phyloP scores from a whole-genome alignment of 2,113 vertebrate species.

The Hydropotes inermis region DNA sequence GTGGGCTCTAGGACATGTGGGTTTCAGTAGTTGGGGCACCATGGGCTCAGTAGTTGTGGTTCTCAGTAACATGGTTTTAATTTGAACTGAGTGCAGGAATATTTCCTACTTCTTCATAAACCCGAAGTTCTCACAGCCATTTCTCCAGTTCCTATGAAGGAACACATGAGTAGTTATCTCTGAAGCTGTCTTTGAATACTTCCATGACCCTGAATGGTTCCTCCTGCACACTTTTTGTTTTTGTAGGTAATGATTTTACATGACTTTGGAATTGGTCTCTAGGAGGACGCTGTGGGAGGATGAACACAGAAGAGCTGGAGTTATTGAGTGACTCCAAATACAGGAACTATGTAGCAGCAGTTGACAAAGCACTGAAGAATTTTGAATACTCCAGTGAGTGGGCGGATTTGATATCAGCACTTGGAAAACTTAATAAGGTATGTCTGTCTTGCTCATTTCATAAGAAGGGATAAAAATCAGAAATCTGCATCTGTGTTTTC shows the following conservation, averaged over 20 bases:
- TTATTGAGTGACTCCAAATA: constrained; percentile 98
- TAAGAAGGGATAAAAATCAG: background rate
- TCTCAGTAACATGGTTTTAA: constrained; percentile 36
- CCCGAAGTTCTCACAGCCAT: background rate
- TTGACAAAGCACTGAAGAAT: constrained; percentile 99
- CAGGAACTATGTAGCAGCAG: constrained; percentile 97
- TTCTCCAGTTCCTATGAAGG: background rate
- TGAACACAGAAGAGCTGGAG: constrained; percentile 99
- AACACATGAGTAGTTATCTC: background rate
- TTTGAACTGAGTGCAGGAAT: background rate
- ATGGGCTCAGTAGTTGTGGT: background rate
- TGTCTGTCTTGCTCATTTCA: background rate
- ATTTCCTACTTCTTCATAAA: background rate
- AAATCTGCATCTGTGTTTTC: background rate
- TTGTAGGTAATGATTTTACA: constrained; percentile 88
- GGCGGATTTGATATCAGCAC: constrained; percentile 98
- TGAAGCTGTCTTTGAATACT: background rate
- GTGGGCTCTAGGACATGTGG: background rate
- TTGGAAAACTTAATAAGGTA: constrained; percentile 99
- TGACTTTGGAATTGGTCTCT: constrained; percentile 84
- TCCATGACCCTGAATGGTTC: background rate
- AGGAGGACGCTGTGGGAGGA: constrained; percentile 89
- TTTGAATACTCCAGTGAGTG: constrained; percentile 99
- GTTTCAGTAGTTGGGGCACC: background rate
- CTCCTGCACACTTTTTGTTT: background rate